A percentile compares a stretch with the other conserved stretches of the same genome.
Evolutionary conservation across 2,113 vertebrate species (phyloP).

Genomic region (Sphyrna mokarran): DNA sequence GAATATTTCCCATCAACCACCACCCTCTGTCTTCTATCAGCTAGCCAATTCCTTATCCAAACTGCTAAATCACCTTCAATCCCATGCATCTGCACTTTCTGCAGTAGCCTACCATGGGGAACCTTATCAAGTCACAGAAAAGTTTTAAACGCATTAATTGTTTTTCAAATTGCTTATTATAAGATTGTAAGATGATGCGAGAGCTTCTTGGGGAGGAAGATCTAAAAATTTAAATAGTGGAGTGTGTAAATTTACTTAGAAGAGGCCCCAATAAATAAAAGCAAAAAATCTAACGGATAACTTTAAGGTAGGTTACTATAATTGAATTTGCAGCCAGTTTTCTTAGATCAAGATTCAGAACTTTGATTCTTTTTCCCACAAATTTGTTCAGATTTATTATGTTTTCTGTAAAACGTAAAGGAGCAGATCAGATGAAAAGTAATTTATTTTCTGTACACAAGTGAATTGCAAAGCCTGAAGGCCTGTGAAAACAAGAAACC

Average conservation of each 20-base stretch:
- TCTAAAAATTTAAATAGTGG: background rate
- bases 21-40: too few relatives aligned
- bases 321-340: background rate
- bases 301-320: background rate
- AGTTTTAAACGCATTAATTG: background rate
- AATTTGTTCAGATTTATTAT: background rate
- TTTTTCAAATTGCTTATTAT: background rate
- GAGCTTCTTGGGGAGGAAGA: background rate
- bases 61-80: too few relatives aligned
- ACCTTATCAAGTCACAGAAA: background rate
- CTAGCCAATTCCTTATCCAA: too few relatives aligned
- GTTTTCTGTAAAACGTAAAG: background rate
- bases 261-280: background rate
- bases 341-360: background rate
- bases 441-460: conserved; percentile 14
- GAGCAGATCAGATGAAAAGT: background rate
- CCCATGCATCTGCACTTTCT: too few relatives aligned
- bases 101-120: too few relatives aligned
- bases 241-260: background rate
- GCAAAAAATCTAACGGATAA: background rate
- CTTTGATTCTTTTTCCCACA: background rate
- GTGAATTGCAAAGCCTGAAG: conserved; percentile 5
- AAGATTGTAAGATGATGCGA: background rate
- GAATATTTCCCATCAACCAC: too few relatives aligned
- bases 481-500: conserved; percentile 13